phyloP scores from a whole-genome alignment of 2,113 vertebrate species.

The Circaetus gallicus region DNA sequence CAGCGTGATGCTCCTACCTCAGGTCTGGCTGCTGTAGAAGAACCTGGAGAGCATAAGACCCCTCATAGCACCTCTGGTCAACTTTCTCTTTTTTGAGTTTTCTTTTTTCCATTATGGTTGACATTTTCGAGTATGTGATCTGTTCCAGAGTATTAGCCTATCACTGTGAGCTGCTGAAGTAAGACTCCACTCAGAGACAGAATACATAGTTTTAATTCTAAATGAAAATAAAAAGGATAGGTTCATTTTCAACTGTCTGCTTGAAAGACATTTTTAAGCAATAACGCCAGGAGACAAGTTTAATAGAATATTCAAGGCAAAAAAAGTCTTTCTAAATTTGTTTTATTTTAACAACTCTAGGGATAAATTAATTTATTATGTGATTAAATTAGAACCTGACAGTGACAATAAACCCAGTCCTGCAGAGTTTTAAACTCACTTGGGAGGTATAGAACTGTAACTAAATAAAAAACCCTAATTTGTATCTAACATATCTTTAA shows the following conservation, averaged over 20 bases:
- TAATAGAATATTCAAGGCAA: not conserved
- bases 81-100: not conserved
- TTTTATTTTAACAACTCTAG: not conserved
- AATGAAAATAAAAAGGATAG: not conserved
- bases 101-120: not conserved
- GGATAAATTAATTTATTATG: conserved; percentile 4
- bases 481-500: not conserved
- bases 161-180: not conserved
- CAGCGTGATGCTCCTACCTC: not conserved
- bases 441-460: conserved; percentile 33
- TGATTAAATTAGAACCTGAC: conserved; percentile 21
- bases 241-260: not conserved
- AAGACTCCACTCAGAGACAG: not conserved
- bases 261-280: not conserved
- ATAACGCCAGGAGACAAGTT: not conserved
- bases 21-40: not conserved
- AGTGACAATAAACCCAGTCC: conserved; percentile 38
- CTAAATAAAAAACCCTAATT: conserved; percentile 51
- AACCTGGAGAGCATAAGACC: not conserved
- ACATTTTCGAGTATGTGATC: conserved; percentile 3
- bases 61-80: not conserved
- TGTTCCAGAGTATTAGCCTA: not conserved
- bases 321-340: not conserved
- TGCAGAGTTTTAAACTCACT: not conserved
- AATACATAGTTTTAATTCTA: not conserved